phyloP scores from a whole-genome alignment of 2,113 vertebrate genomes.

The Malaclemys terrapin region DNA sequence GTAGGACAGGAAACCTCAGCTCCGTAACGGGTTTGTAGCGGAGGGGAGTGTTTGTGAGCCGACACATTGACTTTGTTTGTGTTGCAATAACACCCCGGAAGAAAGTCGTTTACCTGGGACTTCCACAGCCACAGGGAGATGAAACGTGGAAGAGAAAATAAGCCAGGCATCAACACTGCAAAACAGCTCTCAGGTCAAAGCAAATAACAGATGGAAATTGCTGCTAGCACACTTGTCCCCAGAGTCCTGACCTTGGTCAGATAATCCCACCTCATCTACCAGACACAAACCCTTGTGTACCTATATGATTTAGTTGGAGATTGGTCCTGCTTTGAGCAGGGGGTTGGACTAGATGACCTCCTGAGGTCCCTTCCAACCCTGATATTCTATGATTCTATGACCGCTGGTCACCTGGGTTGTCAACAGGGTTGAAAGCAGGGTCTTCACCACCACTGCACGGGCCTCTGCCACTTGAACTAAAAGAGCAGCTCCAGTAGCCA shows the following conservation, averaged over 20 bases:
- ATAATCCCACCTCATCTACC: not conserved
- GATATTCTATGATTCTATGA: not conserved
- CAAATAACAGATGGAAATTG: fast-evolving
- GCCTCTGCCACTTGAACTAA: not conserved
- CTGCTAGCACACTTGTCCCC: not conserved
- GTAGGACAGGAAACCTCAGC: fast-evolving
- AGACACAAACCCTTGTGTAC: not conserved
- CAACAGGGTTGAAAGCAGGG: not conserved
- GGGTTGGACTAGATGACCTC: too few relatives aligned
- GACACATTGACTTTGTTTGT: not conserved
- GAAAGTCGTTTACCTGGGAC: not conserved
- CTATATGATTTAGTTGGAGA: not conserved
- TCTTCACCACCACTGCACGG: not conserved
- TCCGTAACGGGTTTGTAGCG: not conserved
- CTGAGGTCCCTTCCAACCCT: too few relatives aligned
- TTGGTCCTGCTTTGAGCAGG: too few relatives aligned
- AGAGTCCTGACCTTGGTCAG: not conserved
- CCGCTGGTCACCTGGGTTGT: not conserved
- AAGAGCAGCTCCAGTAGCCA: not conserved
- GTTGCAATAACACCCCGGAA: not conserved
- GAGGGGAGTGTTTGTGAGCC: not conserved
- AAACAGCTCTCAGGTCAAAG: not conserved
- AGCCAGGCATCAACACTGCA: fast-evolving
- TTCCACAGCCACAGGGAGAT: not conserved
- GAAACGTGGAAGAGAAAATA: fast-evolving